Percentiles rank a stretch among this genome's conserved stretches.
phyloP scores from a whole-genome alignment of 1,140 invertebrate species.

The Drosophila micromelanica region DNA sequence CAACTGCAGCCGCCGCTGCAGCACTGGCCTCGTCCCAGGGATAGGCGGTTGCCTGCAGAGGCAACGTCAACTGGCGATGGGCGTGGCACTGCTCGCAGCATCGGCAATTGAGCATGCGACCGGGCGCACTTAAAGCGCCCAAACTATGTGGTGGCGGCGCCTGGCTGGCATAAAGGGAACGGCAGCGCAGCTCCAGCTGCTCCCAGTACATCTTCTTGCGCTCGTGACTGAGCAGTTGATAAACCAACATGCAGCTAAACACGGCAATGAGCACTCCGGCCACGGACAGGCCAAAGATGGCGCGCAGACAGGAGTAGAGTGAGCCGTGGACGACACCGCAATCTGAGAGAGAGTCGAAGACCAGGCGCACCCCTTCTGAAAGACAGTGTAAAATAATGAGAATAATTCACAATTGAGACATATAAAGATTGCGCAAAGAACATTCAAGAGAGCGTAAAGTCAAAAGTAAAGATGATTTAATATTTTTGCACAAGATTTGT shows the following conservation, averaged over 20 bases:
- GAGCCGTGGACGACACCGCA: constrained; percentile 95
- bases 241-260: constrained; percentile 95
- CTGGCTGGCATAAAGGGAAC: constrained; percentile 89
- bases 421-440: too few species aligned
- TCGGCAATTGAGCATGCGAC: constrained; percentile 71
- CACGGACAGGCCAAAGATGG: constrained; percentile 94
- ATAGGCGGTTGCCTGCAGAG: constrained; percentile 65
- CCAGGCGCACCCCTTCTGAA: constrained; percentile 86
- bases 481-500: too few species aligned
- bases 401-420: too few species aligned
- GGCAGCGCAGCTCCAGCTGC: constrained; percentile 92
- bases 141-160: constrained; percentile 79
- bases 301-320: constrained; percentile 93
- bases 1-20: constrained; percentile 60
- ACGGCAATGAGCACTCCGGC: constrained; percentile 95
- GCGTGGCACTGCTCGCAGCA: constrained; percentile 84
- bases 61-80: constrained; percentile 72
- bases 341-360: constrained; percentile 93
- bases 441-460: too few species aligned
- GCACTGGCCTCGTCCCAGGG: constrained; percentile 78
- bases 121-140: constrained; percentile 51
- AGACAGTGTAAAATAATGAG: constrained; percentile 4
- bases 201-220: constrained; percentile 98
- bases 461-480: too few species aligned
- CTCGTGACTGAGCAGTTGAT: constrained; percentile 94